These are phyloP conservation scores for Nibea coibor DNA, from an alignment of 2,113 vertebrate genomes.

Conservation along the genomic window DNA sequence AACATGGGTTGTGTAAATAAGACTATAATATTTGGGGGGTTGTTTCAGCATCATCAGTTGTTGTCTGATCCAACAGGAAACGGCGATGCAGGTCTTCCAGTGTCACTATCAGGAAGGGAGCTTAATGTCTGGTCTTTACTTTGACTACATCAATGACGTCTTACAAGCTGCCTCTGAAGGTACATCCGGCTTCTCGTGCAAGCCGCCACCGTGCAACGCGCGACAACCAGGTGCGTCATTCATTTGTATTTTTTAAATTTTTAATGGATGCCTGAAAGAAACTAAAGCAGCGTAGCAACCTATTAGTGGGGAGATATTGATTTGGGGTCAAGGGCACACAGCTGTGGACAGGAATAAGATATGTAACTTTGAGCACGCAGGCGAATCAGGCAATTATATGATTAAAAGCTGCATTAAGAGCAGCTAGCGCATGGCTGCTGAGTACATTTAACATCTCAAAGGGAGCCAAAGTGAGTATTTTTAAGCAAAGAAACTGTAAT, in stretches of 20 bases:
- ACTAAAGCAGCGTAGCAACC: neutral
- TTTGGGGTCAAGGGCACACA: conserved; percentile 24
- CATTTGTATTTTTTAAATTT: conserved; percentile 13
- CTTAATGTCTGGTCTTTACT: conserved; percentile 72
- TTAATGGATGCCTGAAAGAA: conserved; percentile 3
- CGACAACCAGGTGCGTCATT: conserved; percentile 61
- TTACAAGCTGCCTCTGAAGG: conserved; percentile 62
- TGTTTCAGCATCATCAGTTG: conserved; percentile 30
- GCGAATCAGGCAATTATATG: neutral
- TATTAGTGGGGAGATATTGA: conserved; percentile 29
- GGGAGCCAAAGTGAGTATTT: neutral
- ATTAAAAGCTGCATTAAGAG: conserved; percentile 11
- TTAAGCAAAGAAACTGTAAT: neutral
- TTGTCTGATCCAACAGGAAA: conserved; percentile 70
- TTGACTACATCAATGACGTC: conserved; percentile 76
- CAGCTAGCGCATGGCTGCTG: neutral
- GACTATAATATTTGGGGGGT: conserved; percentile 7
- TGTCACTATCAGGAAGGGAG: conserved; percentile 75
- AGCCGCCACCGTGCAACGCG: conserved; percentile 70
- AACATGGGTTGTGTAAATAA: neutral
- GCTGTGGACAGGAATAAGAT: conserved; percentile 25
- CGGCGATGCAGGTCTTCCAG: conserved; percentile 77
- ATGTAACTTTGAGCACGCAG: conserved; percentile 1
- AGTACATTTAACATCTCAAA: neutral
- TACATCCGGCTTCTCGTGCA: conserved; percentile 68